phyloP scores from a whole-genome alignment of 2,888 invertebrate genomes.

The Bugula neritina region DNA sequence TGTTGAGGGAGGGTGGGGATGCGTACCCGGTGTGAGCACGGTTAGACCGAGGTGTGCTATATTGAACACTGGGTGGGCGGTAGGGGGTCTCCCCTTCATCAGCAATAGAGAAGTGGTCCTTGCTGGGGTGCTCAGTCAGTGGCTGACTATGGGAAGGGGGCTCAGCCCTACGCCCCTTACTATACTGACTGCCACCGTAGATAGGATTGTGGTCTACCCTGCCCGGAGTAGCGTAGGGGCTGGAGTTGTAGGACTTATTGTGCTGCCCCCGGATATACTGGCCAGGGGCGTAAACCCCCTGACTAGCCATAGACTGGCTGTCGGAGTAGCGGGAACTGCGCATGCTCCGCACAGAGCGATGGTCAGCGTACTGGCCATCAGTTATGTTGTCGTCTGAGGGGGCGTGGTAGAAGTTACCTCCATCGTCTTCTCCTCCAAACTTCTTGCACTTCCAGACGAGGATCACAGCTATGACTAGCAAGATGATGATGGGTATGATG shows the following conservation, averaged over 20 bases:
- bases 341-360: not conserved
- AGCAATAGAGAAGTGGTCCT: not conserved
- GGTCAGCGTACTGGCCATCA: not conserved
- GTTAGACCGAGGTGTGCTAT: not conserved
- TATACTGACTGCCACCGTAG: not conserved
- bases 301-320: not conserved
- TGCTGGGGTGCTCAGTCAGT: not conserved
- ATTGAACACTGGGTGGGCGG: not conserved
- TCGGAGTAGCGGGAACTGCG: not conserved
- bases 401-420: not conserved
- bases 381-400: not conserved
- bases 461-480: constrained; percentile 10
- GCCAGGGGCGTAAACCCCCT: not conserved
- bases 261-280: not conserved
- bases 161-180: not conserved
- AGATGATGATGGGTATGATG: constrained; percentile 14
- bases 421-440: not conserved
- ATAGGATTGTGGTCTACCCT: not conserved
- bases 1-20: not conserved
- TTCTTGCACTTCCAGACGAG: not conserved
- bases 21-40: not conserved
- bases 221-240: not conserved
- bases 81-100: not conserved
- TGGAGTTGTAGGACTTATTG: not conserved
- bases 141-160: not conserved